These are phyloP conservation scores for Panopea generosa DNA, from an alignment of 2,888 invertebrate species.

Conservation along the genomic window DNA sequence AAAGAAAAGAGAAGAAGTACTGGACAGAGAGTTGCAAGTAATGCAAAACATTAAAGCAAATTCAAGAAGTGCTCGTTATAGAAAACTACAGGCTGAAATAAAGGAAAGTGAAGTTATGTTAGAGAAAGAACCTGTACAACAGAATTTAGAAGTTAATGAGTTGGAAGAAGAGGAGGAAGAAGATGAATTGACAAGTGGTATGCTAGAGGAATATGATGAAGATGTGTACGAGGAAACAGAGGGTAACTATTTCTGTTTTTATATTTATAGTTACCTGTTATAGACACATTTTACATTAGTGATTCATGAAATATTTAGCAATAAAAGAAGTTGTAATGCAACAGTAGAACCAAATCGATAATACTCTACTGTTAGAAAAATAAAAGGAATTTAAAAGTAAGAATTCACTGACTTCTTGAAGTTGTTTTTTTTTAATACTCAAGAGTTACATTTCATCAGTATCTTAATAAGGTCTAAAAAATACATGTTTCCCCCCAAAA, in stretches of 20 bases:
- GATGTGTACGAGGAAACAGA: background rate
- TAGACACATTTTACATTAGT: too few relatives aligned
- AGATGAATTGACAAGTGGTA: conserved; percentile 8
- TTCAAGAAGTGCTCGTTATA: conserved; percentile 47
- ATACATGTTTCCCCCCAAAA: too few relatives aligned
- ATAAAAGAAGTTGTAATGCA: too few relatives aligned
- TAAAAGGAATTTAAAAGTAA: too few relatives aligned
- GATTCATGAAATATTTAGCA: too few relatives aligned
- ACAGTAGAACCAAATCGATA: too few relatives aligned
- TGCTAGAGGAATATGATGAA: conserved; percentile 7
- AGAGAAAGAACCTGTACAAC: conserved; percentile 27
- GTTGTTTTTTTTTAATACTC: too few relatives aligned
- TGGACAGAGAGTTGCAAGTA: conserved; percentile 41
- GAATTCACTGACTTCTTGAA: too few relatives aligned
- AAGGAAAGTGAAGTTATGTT: conserved; percentile 13
- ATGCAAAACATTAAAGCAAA: conserved; percentile 51
- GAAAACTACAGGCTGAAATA: conserved; percentile 26
- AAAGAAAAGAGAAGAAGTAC: conserved; percentile 18
- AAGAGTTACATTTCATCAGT: too few relatives aligned
- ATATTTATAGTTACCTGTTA: too few relatives aligned
- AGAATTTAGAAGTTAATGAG: conserved; percentile 12
- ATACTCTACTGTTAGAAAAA: too few relatives aligned
- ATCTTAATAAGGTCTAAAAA: too few relatives aligned
- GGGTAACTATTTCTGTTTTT: background rate
- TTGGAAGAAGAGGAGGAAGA: conserved; percentile 34